These are phyloP conservation scores for Euthynnus affinis DNA, from an alignment of 2,797 vertebrate genomes.

Conservation along the genomic window DNA sequence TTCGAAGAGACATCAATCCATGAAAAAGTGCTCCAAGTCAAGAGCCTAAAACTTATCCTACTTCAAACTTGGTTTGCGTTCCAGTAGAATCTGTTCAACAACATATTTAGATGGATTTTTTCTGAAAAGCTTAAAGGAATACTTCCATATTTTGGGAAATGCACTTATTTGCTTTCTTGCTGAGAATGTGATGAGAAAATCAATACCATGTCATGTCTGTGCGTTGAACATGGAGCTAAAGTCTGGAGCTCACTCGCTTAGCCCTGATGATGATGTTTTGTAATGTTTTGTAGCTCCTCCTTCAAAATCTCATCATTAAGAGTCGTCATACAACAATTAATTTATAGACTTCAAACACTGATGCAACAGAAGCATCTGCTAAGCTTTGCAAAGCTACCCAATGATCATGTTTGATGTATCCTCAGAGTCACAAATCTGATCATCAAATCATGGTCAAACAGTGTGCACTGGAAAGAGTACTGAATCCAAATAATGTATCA, in stretches of 20 bases:
- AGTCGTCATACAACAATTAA: neutral
- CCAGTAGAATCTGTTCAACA: neutral
- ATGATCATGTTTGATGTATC: constrained; percentile 4
- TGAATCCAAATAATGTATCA: constrained; percentile 33
- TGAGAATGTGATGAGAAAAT: neutral
- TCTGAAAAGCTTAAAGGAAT: too few relatives aligned
- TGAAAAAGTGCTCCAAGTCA: neutral
- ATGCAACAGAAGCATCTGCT: constrained; percentile 15
- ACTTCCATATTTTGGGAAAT: too few relatives aligned
- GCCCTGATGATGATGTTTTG: neutral
- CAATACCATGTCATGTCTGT: too few relatives aligned
- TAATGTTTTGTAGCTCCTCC: neutral
- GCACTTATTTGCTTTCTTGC: too few relatives aligned
- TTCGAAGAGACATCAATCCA: constrained; percentile 12
- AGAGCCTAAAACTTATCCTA: neutral
- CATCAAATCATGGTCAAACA: constrained; percentile 8
- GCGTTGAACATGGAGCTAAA: neutral
- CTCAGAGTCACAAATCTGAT: constrained; percentile 15
- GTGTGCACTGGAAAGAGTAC: constrained; percentile 19
- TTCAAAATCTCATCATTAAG: constrained; percentile 11
- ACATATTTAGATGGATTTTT: neutral
- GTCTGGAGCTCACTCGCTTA: neutral
- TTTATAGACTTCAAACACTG: neutral
- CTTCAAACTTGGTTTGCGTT: neutral
- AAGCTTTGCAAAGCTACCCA: constrained; percentile 14